phyloP scores from a whole-genome alignment of 2,113 vertebrate genomes.

The Anarrhichthys ocellatus region DNA sequence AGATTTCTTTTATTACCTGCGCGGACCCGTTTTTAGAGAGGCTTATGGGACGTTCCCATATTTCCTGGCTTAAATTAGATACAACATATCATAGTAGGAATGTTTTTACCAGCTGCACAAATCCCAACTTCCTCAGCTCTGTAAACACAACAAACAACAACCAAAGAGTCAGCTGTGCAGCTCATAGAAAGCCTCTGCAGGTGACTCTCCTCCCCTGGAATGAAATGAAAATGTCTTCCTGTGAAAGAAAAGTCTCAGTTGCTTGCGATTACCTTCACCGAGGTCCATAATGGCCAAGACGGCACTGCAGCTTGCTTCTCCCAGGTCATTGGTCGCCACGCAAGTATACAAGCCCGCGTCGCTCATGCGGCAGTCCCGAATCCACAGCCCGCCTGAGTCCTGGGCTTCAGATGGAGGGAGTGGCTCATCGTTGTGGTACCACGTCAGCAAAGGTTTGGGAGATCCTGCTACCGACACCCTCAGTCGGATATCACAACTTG shows the following conservation, averaged over 20 bases:
- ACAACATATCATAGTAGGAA: not conserved
- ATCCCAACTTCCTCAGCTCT: constrained; percentile 11
- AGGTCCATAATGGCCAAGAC: constrained; percentile 91
- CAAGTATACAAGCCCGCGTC: constrained; percentile 93
- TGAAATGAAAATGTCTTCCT: not conserved
- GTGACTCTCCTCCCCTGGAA: not conserved
- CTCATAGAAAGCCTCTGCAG: constrained; percentile 28
- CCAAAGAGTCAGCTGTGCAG: constrained; percentile 20
- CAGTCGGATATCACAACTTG: constrained; percentile 90
- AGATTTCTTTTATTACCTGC: too few species aligned
- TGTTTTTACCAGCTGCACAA: not conserved
- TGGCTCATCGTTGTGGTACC: constrained; percentile 88
- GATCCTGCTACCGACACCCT: constrained; percentile 87
- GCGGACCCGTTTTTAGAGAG: too few species aligned
- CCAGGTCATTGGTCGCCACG: constrained; percentile 86
- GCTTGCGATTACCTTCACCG: constrained; percentile 81
- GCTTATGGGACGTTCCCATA: not conserved
- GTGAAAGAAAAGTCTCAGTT: not conserved
- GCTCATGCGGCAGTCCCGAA: constrained; percentile 86
- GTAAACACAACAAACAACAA: constrained; percentile 23
- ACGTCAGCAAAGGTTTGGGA: constrained; percentile 88
- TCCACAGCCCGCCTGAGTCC: constrained; percentile 90
- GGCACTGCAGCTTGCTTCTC: constrained; percentile 87
- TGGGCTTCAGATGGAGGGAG: constrained; percentile 77
- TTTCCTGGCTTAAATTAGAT: not conserved